These are phyloP conservation scores for Campoplex capitator DNA, from an alignment of 2,888 invertebrate genomes.

Conservation along the genomic window DNA sequence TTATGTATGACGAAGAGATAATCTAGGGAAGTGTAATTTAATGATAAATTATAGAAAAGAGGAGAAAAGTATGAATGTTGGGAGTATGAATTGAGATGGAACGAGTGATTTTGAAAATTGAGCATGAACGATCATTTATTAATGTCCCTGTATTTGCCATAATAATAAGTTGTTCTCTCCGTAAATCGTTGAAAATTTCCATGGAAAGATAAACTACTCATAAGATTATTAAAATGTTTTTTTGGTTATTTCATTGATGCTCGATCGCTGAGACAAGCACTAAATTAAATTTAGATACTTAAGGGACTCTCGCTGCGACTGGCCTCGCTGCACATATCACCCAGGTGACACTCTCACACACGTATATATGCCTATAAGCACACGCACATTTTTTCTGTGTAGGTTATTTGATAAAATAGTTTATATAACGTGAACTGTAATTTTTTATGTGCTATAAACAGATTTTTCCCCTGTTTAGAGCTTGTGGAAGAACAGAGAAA, in stretches of 20 bases:
- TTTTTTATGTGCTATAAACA: background rate
- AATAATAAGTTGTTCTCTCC: background rate
- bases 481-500: background rate
- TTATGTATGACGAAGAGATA: conserved; percentile 48
- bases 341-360: conserved; percentile 65
- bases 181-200: background rate
- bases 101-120: conserved; percentile 11
- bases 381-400: conserved; percentile 10
- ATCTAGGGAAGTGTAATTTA: conserved; percentile 23
- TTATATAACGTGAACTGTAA: background rate
- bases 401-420: background rate
- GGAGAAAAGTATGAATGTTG: conserved; percentile 47
- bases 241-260: background rate
- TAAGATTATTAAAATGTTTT: background rate
- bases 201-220: conserved; percentile 34
- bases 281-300: conserved; percentile 61
- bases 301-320: conserved; percentile 73
- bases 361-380: conserved; percentile 44
- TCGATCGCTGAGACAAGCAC: conserved; percentile 39
- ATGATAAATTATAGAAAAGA: conserved; percentile 22
- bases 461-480: background rate
- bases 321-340: conserved; percentile 78
- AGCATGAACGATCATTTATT: conserved; percentile 20
- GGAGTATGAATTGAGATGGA: conserved; percentile 22
- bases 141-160: conserved; percentile 14